phyloP scores from a whole-genome alignment of 2,113 vertebrate species.

The Paedocypris sp. region DNA sequence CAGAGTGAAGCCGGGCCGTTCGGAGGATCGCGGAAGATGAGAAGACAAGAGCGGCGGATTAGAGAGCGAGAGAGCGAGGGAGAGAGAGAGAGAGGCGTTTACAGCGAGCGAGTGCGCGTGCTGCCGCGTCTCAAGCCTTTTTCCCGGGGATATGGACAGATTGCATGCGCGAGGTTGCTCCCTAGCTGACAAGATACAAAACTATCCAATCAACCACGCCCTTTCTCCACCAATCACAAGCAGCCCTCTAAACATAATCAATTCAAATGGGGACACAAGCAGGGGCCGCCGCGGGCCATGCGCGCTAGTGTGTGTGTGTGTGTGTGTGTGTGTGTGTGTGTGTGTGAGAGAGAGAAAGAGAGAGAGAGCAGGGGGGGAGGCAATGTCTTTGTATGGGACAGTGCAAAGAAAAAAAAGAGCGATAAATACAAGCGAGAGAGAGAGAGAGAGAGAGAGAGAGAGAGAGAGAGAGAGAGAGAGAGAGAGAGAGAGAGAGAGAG shows the following conservation, averaged over 20 bases:
- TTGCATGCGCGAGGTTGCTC: slow-evolving; percentile 82
- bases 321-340: not conserved
- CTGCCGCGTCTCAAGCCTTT: slow-evolving; percentile 71
- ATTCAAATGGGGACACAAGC: slow-evolving; percentile 82
- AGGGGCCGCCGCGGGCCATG: slow-evolving; percentile 32
- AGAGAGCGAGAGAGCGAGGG: slow-evolving; percentile 34
- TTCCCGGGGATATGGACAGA: slow-evolving; percentile 77
- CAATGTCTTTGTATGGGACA: slow-evolving; percentile 66
- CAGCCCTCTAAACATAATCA: slow-evolving; percentile 83
- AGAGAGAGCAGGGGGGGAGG: slow-evolving; percentile 76
- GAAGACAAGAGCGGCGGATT: slow-evolving; percentile 44
- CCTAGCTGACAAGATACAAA: slow-evolving; percentile 85
- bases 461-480: slow-evolving; percentile 31
- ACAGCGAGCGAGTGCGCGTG: slow-evolving; percentile 33
- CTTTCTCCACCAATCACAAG: slow-evolving; percentile 89
- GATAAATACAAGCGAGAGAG: too few species aligned
- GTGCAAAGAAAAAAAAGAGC: slow-evolving; percentile 45
- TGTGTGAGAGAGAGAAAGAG: too few species aligned
- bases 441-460: slow-evolving; percentile 33
- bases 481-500: slow-evolving; percentile 33
- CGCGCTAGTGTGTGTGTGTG: slow-evolving; percentile 5
- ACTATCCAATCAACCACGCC: slow-evolving; percentile 89
- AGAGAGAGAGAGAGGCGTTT: slow-evolving; percentile 39
- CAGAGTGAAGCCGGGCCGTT: slow-evolving; percentile 74
- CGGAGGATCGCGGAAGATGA: slow-evolving; percentile 57